Conservation (phyloP, 1,140 invertebrate species). For the Cepaea nemoralis region DNA sequence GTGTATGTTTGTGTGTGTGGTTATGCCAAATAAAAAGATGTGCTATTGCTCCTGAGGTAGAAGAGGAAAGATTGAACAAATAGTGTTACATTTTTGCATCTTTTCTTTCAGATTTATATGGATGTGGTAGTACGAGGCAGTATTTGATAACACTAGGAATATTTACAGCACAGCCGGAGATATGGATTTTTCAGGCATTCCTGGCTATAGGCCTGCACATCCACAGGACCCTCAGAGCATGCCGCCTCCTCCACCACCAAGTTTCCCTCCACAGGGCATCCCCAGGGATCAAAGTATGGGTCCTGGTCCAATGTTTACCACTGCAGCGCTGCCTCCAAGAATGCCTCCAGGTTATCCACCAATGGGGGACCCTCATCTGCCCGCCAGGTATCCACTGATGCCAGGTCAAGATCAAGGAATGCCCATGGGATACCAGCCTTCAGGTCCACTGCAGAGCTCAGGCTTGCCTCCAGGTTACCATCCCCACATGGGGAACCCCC, state of each 20-base stretch:
- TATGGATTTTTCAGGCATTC: conserved; percentile 35
- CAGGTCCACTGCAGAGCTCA: conserved; percentile 25
- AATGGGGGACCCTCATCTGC: conserved; percentile 29
- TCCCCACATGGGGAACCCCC: conserved; percentile 15
- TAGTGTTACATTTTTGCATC: not conserved
- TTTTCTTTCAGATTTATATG: not conserved
- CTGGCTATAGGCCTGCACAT: conserved; percentile 20
- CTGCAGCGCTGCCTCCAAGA: conserved; percentile 14
- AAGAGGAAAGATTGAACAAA: not conserved
- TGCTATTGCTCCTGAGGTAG: too few species aligned
- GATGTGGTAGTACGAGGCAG: not conserved
- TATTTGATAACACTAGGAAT: not conserved
- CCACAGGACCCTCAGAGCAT: conserved; percentile 32
- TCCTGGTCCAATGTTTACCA: not conserved
- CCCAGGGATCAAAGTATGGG: conserved; percentile 1
- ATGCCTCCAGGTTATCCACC: conserved; percentile 38
- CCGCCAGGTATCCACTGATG: conserved; percentile 1
- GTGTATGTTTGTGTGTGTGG: too few species aligned
- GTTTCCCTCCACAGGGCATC: conserved; percentile 12
- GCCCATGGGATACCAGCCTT: conserved; percentile 13
- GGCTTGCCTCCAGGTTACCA: conserved; percentile 28
- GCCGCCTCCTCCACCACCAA: conserved; percentile 34
- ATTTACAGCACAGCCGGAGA: not conserved
- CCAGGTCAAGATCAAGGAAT: conserved; percentile 30
- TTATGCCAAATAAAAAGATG: too few species aligned